Base-by-base conservation (phyloP, 2,888 invertebrate species). In the Anoplius nigerrimus region DNA sequence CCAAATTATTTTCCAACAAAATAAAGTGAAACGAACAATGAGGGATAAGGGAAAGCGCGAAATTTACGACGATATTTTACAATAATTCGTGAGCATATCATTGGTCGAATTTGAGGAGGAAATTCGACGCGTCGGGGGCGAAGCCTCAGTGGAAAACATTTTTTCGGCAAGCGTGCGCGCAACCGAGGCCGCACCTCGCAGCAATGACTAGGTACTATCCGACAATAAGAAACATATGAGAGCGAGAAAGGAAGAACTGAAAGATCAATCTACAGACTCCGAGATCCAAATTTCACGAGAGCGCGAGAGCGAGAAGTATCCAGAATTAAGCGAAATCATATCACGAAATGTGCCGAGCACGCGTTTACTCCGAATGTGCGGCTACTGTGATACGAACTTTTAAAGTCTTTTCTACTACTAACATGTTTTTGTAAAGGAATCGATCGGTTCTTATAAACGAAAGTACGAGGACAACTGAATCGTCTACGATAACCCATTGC, bases 381-480 rank as follows among this genome's bases (percentile, higher is more conserved):
- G 0, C 34, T 34, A 18, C 55, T 34, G 20, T 15, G 55, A 34
- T 34, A 55, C 16, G 34, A 20, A 55, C 22, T 34, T 55, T 34
- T 34, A 13, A 34, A 11, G 16, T 55, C 34, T 55, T 55, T 55
- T 55, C 55, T 55, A 55, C 55, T 34, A 55, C 34, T 24, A n/a
- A 34, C 34, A 55, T 55, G 34, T 55, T 55, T n/a, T 55, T 55
- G 34, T 55, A 55, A 27, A n/a, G 27, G 16, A 34, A 55, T 55
- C 55, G 18, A 27, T 55, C 13, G 34, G 27, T 18, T 18, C 18
- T 55, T 55, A 34, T n/a, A 34, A 34, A 34, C 34, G 34, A 34
- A 34, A 34, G 34, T 34, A 34, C 34, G 6, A 34, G 11, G 1
- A 34, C 34, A 3, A 1, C 11, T 6, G n/a, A n/a, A 34, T 34